Evolutionary conservation across 53 echinoderm and acorn worm species (phyloP), one percentile per base, ranked within the genome.

Genomic region (Astropecten irregularis): DNA sequence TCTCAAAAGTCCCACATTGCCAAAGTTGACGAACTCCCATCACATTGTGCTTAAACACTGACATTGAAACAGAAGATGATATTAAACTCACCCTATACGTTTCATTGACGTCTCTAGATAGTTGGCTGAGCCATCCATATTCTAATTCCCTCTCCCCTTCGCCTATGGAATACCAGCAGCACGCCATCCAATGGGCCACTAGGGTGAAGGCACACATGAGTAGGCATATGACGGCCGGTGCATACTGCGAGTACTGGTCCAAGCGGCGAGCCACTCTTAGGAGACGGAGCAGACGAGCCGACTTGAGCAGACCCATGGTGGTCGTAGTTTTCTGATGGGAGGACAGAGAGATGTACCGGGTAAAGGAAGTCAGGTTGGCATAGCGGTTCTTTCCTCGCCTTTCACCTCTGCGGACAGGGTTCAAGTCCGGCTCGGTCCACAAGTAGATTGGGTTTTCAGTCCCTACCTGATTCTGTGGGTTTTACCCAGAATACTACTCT

Each of bases 241-340:
- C 97, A 60, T 94, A 97, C 84, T 97, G 97, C 2, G 97, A 97
- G 66, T 97, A 97, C 77, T 94, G 92, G 72, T 97, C 97, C 31
- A 97, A 57, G 13, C 92, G 85, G 23, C 97, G 89, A 6, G 88
- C 94, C 37, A 97, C 97, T 35, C 97, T 89, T 1, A 97, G 71
- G 14, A 97, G 68, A 56, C 97, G 92, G 18, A 97, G 86, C 51
- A 97, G 84, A 29, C 97, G 87, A 3, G 94, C 94, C 28, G 97
- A 94, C 86, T 97, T 97, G 50, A 97, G 87, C 18, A 97, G 83
- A 55, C 97, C 94, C 90, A 97, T 94, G 27, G 94, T 89, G 14
- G 91, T 95, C 9, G 97, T 97, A 18, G 97, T 97, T 88, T 89
- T 94, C 97, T 97, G 83, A 8, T 6, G 42, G n/a, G n/a, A n/a